Percentiles rank a stretch among this genome's conserved stretches.
Conservation (phyloP, 1,140 invertebrate species). For the Ditylenchus dipsaci region DNA sequence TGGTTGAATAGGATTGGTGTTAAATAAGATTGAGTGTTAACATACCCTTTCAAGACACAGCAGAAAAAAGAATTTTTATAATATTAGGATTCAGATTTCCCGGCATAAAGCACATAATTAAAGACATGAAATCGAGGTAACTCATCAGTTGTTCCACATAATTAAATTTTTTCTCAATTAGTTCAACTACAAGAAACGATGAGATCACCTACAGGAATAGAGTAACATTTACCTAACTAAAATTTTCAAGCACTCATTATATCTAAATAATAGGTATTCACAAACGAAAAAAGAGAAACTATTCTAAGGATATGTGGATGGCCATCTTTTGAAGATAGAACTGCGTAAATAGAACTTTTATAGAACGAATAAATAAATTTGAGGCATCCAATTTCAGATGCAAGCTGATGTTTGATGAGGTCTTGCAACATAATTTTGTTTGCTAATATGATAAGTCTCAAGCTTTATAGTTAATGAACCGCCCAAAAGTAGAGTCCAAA, state of each 20-base stretch:
- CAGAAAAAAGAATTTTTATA: too few species aligned
- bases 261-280: conserved; percentile 32
- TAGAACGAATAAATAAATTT: conserved; percentile 23
- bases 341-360: conserved; percentile 12
- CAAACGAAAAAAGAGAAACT: conserved; percentile 37
- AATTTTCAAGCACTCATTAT: too few species aligned
- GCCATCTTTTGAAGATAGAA: conserved; percentile 32
- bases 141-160: neutral
- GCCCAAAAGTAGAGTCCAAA: conserved; percentile 8
- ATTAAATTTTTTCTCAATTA: conserved; percentile 2
- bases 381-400: conserved; percentile 27
- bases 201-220: conserved; percentile 31
- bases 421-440: conserved; percentile 1
- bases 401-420: conserved; percentile 32
- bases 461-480: conserved; percentile 8
- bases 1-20: too few species aligned
- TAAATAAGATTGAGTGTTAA: neutral
- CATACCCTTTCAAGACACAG: neutral
- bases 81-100: conserved; percentile 25
- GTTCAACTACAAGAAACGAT: conserved; percentile 28
- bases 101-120: conserved; percentile 23
- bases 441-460: conserved; percentile 21
- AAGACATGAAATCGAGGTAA: conserved; percentile 14
- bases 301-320: conserved; percentile 41
- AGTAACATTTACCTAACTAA: conserved; percentile 22